These are phyloP conservation scores for Grammomys surdaster DNA, from an alignment of 2,113 vertebrate species.

Conservation along the genomic window DNA sequence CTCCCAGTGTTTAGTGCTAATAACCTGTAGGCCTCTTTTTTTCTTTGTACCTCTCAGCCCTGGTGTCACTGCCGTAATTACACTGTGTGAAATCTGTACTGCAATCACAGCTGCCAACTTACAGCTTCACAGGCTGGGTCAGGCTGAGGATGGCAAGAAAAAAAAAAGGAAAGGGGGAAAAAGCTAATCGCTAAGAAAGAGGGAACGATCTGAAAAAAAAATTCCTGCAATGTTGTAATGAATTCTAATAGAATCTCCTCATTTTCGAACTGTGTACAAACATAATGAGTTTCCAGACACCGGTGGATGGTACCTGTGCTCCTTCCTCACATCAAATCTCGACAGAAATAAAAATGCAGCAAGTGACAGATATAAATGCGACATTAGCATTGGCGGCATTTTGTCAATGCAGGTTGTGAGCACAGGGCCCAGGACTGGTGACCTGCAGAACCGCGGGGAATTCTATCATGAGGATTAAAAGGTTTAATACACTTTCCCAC, in stretches of 20 bases:
- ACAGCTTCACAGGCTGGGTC: slow-evolving; percentile 90
- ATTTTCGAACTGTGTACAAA: slow-evolving; percentile 86
- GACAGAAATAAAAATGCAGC: slow-evolving; percentile 65
- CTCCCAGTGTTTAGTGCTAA: slow-evolving; percentile 97
- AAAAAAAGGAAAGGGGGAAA: slow-evolving; percentile 71
- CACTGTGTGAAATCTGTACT: slow-evolving; percentile 97
- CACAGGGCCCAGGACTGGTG: not conserved
- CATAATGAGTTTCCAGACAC: slow-evolving; percentile 79
- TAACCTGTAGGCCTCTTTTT: slow-evolving; percentile 95
- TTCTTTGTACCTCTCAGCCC: slow-evolving; percentile 93
- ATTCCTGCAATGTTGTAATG: slow-evolving; percentile 80
- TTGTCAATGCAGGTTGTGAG: slow-evolving; percentile 29
- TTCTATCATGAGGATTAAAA: not conserved
- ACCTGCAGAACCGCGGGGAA: not conserved
- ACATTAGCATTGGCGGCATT: slow-evolving; percentile 54
- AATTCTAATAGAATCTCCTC: slow-evolving; percentile 86
- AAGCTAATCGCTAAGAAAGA: slow-evolving; percentile 84
- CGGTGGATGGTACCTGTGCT: slow-evolving; percentile 59
- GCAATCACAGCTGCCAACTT: slow-evolving; percentile 96
- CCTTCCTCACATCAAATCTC: slow-evolving; percentile 66
- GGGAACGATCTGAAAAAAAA: slow-evolving; percentile 57
- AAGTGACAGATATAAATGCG: slow-evolving; percentile 44
- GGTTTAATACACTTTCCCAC: not conserved
- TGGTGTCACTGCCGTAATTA: slow-evolving; percentile 96
- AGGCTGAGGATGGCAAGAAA: slow-evolving; percentile 83